These are phyloP conservation scores for Thalassarche chlororhynchos DNA, from an alignment of 2,113 vertebrate species.

Conservation along the genomic window DNA sequence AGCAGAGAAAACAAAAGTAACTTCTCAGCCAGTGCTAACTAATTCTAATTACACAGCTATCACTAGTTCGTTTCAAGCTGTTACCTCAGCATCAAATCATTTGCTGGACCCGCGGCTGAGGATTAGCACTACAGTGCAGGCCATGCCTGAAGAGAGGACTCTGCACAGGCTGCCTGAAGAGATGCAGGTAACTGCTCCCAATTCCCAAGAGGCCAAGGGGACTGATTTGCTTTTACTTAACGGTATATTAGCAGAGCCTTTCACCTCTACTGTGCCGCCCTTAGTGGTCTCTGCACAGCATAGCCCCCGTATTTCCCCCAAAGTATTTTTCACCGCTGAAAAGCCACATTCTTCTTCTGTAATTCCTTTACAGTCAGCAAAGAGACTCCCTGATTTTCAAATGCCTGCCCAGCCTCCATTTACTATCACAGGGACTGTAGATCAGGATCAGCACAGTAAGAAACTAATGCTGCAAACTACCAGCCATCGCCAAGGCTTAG, in stretches of 20 bases:
- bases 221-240: background rate
- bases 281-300: background rate
- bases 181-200: background rate
- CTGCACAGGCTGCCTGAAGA: background rate
- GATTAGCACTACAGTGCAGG: background rate
- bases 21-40: background rate
- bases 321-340: background rate
- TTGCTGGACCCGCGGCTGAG: background rate
- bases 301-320: background rate
- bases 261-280: background rate
- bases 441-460: background rate
- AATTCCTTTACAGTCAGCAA: background rate
- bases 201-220: background rate
- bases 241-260: background rate
- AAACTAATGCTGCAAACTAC: background rate
- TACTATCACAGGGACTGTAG: background rate
- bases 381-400: background rate
- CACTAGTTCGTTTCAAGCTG: background rate
- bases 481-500: background rate
- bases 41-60: accelerated
- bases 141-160: background rate
- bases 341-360: background rate
- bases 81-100: accelerated
- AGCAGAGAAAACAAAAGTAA: background rate
- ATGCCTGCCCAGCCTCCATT: background rate